Conservation (phyloP, 2,888 invertebrate genomes). For the Podabrus alpinus region DNA sequence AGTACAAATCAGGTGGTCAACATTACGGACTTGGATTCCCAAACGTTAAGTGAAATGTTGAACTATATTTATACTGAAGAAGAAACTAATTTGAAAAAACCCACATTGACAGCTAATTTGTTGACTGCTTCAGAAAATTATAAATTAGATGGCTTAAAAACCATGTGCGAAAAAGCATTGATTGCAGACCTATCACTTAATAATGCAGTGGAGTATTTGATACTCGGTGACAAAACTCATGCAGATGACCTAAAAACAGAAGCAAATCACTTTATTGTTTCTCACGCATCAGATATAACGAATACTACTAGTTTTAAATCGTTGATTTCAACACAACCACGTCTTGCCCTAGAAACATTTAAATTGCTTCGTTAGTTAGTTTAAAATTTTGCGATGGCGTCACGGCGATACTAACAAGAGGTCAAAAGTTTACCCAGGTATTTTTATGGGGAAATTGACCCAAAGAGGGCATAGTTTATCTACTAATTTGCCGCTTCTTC, state of each 20-base stretch:
- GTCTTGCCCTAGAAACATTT: background rate
- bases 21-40: background rate
- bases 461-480: no score
- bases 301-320: background rate
- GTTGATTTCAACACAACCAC: background rate
- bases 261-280: background rate
- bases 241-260: background rate
- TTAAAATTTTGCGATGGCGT: no score
- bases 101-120: background rate
- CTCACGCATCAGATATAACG: background rate
- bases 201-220: background rate
- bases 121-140: background rate
- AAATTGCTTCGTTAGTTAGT: no score
- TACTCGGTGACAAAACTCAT: background rate
- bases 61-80: background rate
- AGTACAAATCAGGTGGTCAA: background rate
- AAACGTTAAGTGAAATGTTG: background rate
- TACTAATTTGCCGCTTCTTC: no score
- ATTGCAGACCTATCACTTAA: background rate
- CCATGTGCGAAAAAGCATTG: background rate
- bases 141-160: background rate
- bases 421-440: no score
- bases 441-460: no score
- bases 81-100: background rate
- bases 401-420: no score